These are phyloP conservation scores for Bombus balteatus DNA, from an alignment of 1,140 invertebrate genomes.

Conservation along the genomic window DNA sequence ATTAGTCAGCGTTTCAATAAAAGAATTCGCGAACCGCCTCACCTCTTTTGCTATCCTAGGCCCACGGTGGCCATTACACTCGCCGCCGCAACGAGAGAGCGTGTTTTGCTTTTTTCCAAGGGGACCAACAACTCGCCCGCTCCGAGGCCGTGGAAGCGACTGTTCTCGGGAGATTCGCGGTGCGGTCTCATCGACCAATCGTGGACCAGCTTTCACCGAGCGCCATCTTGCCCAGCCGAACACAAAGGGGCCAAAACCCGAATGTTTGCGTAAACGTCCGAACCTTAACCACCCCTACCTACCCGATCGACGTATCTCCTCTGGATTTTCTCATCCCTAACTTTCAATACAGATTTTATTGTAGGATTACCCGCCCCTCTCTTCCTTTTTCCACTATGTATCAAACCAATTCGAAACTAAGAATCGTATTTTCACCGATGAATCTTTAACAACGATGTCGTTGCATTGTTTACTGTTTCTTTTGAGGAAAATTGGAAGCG, in stretches of 20 bases:
- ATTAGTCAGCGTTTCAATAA: not conserved
- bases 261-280: conserved; percentile 59
- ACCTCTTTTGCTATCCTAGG: conserved; percentile 40
- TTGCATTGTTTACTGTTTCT: not conserved
- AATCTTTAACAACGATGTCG: not conserved
- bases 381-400: not conserved
- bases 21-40: conserved; percentile 28
- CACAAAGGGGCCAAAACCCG: conserved; percentile 62
- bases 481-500: not conserved
- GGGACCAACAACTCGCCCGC: conserved; percentile 58
- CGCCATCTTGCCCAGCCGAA: conserved; percentile 69
- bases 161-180: conserved; percentile 68
- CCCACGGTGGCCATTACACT: conserved; percentile 64
- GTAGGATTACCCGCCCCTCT: conserved; percentile 48
- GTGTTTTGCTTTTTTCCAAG: conserved; percentile 63
- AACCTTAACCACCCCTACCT: conserved; percentile 48
- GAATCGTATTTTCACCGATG: not conserved
- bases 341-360: conserved; percentile 65
- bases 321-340: conserved; percentile 62
- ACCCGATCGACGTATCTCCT: conserved; percentile 60
- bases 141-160: conserved; percentile 62
- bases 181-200: conserved; percentile 70
- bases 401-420: conserved; percentile 13
- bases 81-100: conserved; percentile 55
- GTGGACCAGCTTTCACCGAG: conserved; percentile 56